phyloP scores from a whole-genome alignment of 2,888 invertebrate species.

The Branchellion lobata region DNA sequence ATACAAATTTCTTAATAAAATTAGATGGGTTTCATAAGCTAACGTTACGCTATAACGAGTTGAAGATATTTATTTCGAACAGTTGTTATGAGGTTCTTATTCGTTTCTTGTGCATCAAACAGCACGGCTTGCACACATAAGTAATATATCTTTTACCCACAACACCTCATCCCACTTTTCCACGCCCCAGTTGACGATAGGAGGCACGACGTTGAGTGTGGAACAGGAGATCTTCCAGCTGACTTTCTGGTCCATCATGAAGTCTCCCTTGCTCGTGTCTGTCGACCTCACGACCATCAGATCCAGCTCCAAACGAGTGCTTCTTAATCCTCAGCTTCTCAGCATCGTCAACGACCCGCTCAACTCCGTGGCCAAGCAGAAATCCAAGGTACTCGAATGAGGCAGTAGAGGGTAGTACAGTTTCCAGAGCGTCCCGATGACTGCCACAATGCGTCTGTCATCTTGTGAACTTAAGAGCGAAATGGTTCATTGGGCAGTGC shows the following conservation, averaged over 20 bases:
- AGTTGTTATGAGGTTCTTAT: no score
- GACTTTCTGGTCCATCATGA: conserved; percentile 91
- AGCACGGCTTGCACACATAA: no score
- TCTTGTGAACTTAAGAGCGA: background rate
- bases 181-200: conserved; percentile 85
- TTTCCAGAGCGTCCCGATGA: background rate
- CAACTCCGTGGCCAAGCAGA: conserved; percentile 76
- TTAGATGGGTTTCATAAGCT: no score
- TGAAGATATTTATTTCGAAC: no score
- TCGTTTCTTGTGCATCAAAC: no score
- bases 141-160: no score
- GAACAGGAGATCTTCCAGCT: conserved; percentile 94
- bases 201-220: conserved; percentile 88
- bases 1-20: no score
- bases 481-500: background rate
- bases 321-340: conserved; percentile 87
- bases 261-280: conserved; percentile 90
- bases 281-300: conserved; percentile 84
- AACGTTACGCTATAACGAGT: no score
- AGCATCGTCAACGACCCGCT: conserved; percentile 88
- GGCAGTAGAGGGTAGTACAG: no score
- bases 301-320: conserved; percentile 85
- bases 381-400: conserved; percentile 47
- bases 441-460: background rate
- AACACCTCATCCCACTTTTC: no score